These are phyloP conservation scores for Diplosoma virens DNA, from an alignment of 23 tunicate genomes.

Conservation along the genomic window DNA sequence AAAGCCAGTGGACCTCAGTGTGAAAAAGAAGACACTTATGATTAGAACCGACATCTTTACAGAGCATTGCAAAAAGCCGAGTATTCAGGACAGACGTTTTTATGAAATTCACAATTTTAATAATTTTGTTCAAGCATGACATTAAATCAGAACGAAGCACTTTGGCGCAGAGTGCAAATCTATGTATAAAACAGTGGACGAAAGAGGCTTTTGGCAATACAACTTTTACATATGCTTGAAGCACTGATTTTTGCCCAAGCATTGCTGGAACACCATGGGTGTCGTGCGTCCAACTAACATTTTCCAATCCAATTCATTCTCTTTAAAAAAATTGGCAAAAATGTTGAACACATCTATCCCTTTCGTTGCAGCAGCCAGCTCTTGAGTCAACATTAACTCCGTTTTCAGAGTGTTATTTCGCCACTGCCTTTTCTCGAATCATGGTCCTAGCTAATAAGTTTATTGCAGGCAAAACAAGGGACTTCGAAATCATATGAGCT, in stretches of 20 bases:
- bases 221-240: background rate
- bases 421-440: no score
- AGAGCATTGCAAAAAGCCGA: background rate
- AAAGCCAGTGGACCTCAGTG: background rate
- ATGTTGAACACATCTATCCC: background rate
- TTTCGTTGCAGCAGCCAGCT: no score
- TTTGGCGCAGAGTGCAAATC: background rate
- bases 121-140: background rate
- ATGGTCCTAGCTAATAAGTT: no score
- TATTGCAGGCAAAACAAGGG: no score
- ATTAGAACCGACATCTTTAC: background rate
- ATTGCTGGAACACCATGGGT: background rate
- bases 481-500: no score
- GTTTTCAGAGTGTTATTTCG: no score
- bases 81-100: background rate
- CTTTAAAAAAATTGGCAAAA: background rate
- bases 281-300: no score
- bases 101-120: background rate
- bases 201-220: background rate
- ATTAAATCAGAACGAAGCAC: background rate
- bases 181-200: background rate
- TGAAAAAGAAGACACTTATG: background rate
- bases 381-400: no score
- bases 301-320: background rate
- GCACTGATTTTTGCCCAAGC: background rate